Conservation (phyloP, 2,113 vertebrate species). For the Calypte anna region DNA sequence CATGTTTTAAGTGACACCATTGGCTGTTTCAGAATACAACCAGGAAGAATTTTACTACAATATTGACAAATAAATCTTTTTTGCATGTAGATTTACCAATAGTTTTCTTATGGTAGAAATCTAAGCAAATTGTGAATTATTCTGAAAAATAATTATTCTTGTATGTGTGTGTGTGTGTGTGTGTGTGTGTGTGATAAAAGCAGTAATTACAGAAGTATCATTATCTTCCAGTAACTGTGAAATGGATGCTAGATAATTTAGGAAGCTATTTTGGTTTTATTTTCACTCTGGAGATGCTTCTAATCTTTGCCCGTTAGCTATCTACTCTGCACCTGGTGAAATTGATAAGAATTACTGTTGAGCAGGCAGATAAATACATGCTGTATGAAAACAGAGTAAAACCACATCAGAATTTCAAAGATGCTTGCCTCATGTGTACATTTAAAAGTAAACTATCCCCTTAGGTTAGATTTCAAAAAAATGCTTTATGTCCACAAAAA, state of each 20-base stretch:
- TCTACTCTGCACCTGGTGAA: neutral
- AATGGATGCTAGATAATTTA: neutral
- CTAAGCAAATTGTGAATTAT: neutral
- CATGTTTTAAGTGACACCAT: rapidly evolving
- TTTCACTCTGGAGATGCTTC: neutral
- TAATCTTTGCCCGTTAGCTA: neutral
- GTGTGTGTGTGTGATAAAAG: neutral
- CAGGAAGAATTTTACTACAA: neutral
- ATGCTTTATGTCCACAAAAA: neutral
- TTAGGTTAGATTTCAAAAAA: neutral
- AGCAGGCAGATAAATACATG: neutral
- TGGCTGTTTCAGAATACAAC: neutral
- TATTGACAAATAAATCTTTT: neutral
- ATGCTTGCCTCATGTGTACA: neutral
- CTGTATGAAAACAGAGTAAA: neutral
- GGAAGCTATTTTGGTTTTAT: neutral
- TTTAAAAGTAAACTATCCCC: neutral
- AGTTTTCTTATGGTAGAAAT: neutral
- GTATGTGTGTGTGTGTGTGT: neutral
- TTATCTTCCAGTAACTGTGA: neutral
- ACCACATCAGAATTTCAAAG: neutral
- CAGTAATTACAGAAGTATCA: neutral
- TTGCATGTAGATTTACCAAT: neutral
- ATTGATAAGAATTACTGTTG: neutral
- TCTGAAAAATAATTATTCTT: neutral